Evolutionary conservation across 2,888 invertebrate species (phyloP), one percentile per base, ranked within the genome.

Genomic region (Sesia apiformis): DNA sequence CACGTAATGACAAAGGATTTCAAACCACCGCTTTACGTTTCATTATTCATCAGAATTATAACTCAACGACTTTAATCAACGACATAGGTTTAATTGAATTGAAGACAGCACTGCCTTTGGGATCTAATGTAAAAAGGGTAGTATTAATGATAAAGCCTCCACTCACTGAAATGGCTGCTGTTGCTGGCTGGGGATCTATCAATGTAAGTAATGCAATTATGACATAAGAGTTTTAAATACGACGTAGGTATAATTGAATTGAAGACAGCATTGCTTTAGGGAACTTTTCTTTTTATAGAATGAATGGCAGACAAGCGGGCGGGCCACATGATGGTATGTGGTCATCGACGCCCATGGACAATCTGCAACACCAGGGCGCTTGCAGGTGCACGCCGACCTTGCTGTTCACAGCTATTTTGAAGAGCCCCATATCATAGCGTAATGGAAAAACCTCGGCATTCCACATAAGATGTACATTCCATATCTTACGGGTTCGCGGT

Each of bases 101-200:
- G 4, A 49, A 43, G 0, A 42, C 23, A 0, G 8, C 56, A 0
- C 8, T 75, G 4, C 52, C 4, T 4, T 58, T 74, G 3, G 60
- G 56, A 3, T 0, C 4, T 1, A 53, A 39, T 4, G 60, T 65
- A 38, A 61, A 58, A 5, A 59, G 68, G 1, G 53, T 72, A 3
- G 59, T 60, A 4, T 2, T 74, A 0, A 56, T 67, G 64, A 39
- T 8, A 5, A 3, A 51, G 0, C 70, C 66, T 3, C 67, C 66
- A 0, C 51, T 56, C 0, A 0, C 3, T 3, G 55, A 59, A 6
- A 38, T 0, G 4, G 70, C 62, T 0, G 38, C 51, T 1, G 3
- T 71, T 0, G 67, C 72, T 46, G 72, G 72, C 4, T 74, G 73
- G 68, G 70, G 70, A 5, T 53, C 62, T 4, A 51, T 62, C 1